Percentiles rank a stretch among this genome's conserved stretches.
Conservation (phyloP, 2,888 invertebrate genomes). For the Lobophora halterata region DNA sequence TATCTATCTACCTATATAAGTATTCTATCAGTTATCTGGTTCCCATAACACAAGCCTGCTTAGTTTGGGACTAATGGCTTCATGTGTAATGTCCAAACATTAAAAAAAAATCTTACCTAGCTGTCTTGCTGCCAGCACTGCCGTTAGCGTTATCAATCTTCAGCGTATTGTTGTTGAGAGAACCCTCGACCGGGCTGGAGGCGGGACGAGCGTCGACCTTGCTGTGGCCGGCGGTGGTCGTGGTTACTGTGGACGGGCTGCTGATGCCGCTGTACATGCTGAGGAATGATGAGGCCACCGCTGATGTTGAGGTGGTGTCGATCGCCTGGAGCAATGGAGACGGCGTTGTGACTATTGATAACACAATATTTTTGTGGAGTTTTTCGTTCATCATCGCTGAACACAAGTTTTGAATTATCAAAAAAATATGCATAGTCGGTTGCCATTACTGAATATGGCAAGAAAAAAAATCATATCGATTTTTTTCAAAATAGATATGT, state of each 20-base stretch:
- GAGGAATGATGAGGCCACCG: conserved; percentile 74
- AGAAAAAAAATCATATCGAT: too few species aligned
- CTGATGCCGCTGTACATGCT: conserved; percentile 75
- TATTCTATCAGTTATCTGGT: too few species aligned
- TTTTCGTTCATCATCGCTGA: too few species aligned
- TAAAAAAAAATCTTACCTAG: conserved; percentile 59
- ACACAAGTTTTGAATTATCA: too few species aligned
- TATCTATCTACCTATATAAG: too few species aligned
- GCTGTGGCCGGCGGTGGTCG: conserved; percentile 56
- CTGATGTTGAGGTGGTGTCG: conserved; percentile 82
- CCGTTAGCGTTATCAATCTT: conserved; percentile 75
- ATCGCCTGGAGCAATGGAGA: conserved; percentile 63
- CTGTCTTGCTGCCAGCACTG: conserved; percentile 70
- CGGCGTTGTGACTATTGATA: background rate
- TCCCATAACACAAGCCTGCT: too few species aligned
- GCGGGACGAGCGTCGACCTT: conserved; percentile 61
- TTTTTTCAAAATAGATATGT: too few species aligned
- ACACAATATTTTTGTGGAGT: background rate
- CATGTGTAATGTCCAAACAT: too few species aligned
- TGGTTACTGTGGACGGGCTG: conserved; percentile 62
- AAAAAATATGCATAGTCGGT: too few species aligned
- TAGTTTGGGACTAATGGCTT: too few species aligned
- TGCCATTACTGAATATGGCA: too few species aligned
- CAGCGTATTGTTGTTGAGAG: conserved; percentile 69
- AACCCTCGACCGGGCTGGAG: conserved; percentile 60